These are phyloP conservation scores for Lordiphosa stackelbergi DNA, from an alignment of 1,140 invertebrate genomes.

Conservation along the genomic window DNA sequence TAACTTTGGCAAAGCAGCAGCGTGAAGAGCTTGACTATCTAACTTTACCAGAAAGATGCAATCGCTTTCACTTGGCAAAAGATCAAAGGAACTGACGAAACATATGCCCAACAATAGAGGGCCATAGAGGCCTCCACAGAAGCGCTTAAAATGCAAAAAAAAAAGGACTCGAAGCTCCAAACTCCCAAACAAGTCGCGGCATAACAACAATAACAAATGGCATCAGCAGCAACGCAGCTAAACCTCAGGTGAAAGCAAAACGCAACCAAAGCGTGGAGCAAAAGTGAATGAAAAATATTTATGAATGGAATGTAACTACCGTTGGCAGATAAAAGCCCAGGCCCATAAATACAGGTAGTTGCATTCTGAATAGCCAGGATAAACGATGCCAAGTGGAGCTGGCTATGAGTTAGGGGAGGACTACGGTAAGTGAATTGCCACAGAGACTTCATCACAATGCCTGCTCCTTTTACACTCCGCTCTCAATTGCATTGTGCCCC, in stretches of 20 bases:
- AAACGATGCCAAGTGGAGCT: constrained; percentile 58
- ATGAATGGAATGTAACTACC: constrained; percentile 73
- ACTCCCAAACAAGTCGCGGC: constrained; percentile 32
- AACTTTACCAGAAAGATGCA: constrained; percentile 30
- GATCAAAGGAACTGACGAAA: constrained; percentile 59
- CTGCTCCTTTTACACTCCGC: not conserved
- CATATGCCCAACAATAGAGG: constrained; percentile 64
- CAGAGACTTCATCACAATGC: constrained; percentile 60
- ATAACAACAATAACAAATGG: constrained; percentile 64
- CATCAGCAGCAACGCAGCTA: constrained; percentile 24
- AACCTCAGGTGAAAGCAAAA: constrained; percentile 50
- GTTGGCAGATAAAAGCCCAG: constrained; percentile 65
- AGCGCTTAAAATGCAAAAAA: constrained; percentile 58
- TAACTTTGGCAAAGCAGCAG: constrained; percentile 53
- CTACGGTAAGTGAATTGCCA: constrained; percentile 60
- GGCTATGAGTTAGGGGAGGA: constrained; percentile 6
- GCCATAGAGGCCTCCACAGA: constrained; percentile 43
- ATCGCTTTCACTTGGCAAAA: constrained; percentile 72
- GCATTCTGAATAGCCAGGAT: constrained; percentile 57
- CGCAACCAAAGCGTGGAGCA: constrained; percentile 27
- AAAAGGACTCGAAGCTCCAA: constrained; percentile 11
- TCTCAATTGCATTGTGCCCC: constrained; percentile 36
- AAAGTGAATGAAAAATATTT: constrained; percentile 73
- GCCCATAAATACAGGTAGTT: constrained; percentile 70
- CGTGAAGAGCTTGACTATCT: constrained; percentile 26